phyloP scores from a whole-genome alignment of 2,888 invertebrate species.

The Epinotia bilunana region DNA sequence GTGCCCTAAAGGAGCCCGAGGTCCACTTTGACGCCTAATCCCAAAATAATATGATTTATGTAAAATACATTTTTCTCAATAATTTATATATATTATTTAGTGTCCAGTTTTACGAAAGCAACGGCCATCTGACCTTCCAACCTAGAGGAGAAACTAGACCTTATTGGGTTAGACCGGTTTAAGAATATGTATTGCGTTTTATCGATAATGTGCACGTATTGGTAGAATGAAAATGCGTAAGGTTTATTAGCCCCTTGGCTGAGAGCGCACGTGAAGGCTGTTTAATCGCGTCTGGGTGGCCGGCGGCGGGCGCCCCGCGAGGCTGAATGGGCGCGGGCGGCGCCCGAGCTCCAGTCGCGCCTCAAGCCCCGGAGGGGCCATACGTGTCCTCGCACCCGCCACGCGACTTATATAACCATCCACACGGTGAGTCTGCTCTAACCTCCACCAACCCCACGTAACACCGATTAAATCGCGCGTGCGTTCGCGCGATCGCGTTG shows the following conservation, averaged over 20 bases:
- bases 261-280: slow-evolving; percentile 76
- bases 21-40: no score
- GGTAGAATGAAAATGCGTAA: slow-evolving; percentile 65
- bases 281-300: slow-evolving; percentile 74
- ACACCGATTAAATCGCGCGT: slow-evolving; percentile 53
- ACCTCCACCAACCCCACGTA: slow-evolving; percentile 67
- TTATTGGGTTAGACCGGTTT: no score
- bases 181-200: not conserved
- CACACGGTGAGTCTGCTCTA: slow-evolving; percentile 81
- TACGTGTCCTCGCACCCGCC: slow-evolving; percentile 76
- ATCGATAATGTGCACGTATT: slow-evolving; percentile 46
- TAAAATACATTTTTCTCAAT: no score
- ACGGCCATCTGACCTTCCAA: no score
- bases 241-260: slow-evolving; percentile 73
- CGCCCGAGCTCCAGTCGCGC: slow-evolving; percentile 78
- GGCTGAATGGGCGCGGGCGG: slow-evolving; percentile 78
- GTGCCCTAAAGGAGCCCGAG: no score
- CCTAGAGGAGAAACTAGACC: no score
- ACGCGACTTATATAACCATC: slow-evolving; percentile 82
- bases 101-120: no score
- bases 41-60: no score
- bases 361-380: slow-evolving; percentile 77
- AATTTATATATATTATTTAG: no score
- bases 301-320: slow-evolving; percentile 63
- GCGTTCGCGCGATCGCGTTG: slow-evolving; percentile 52